These are phyloP conservation scores for Epinephelus cyanopodus DNA, from an alignment of 2,113 vertebrate species.

Conservation along the genomic window DNA sequence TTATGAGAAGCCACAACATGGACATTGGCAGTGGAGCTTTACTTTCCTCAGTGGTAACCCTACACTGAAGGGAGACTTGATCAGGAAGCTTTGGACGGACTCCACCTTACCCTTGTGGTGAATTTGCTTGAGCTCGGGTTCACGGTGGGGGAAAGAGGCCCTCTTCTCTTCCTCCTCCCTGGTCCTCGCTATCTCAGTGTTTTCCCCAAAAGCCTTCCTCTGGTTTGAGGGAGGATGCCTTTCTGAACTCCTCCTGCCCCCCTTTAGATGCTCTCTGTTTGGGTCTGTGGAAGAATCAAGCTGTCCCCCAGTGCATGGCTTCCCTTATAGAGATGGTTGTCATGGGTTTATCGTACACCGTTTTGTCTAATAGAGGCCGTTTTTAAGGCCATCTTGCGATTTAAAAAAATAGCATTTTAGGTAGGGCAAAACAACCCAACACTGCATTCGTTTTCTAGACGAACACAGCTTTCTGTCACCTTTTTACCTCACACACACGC, in stretches of 20 bases:
- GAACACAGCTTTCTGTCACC: conserved; percentile 71
- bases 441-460: conserved; percentile 66
- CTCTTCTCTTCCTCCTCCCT: conserved; percentile 43
- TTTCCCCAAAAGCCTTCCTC: conserved; percentile 67
- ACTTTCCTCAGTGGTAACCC: conserved; percentile 87
- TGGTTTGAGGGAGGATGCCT: conserved; percentile 65
- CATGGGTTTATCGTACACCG: conserved; percentile 66
- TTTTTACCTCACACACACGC: conserved; percentile 76
- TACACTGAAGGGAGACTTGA: conserved; percentile 85
- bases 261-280: conserved; percentile 58
- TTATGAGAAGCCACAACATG: conserved; percentile 49
- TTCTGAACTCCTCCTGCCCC: conserved; percentile 52
- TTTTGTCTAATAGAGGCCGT: conserved; percentile 72
- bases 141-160: conserved; percentile 31
- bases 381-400: conserved; percentile 77
- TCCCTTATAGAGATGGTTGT: conserved; percentile 64
- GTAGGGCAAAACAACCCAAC: conserved; percentile 35
- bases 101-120: conserved; percentile 67
- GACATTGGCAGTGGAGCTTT: conserved; percentile 80
- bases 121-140: conserved; percentile 83
- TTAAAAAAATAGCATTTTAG: conserved; percentile 72
- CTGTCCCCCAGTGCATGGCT: conserved; percentile 70
- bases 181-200: conserved; percentile 72
- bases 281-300: conserved; percentile 66
- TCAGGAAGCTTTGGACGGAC: conserved; percentile 77